Conservation (phyloP, 2,888 invertebrate genomes). For the Campoletis raptor region DNA sequence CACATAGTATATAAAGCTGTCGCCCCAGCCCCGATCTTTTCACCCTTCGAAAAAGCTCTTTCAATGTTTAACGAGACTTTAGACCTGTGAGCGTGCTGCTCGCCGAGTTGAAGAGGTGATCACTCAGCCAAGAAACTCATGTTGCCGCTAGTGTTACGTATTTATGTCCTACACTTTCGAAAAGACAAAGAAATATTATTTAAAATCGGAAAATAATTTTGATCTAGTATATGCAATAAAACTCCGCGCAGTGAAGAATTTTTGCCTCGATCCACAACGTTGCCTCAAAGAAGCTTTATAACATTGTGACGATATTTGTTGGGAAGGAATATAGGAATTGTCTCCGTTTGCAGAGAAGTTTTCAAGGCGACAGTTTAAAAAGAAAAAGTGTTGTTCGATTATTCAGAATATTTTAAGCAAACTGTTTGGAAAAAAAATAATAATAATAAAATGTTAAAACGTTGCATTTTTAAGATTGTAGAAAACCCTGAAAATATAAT, state of each 20-base stretch:
- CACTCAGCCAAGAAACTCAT: neutral
- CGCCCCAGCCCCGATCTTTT: slow-evolving; percentile 40
- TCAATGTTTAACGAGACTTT: slow-evolving; percentile 50
- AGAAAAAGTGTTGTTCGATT: neutral
- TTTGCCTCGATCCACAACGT: neutral
- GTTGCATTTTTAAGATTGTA: neutral
- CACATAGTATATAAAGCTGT: slow-evolving; percentile 14
- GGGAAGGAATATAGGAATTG: neutral
- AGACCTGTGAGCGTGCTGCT: slow-evolving; percentile 1
- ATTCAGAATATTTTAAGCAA: neutral
- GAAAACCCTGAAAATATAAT: neutral
- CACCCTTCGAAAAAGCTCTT: slow-evolving; percentile 41
- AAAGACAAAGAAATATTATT: slow-evolving; percentile 10
- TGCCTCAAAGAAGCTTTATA: neutral
- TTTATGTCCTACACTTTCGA: neutral
- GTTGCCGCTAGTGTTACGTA: neutral
- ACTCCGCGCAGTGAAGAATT: neutral
- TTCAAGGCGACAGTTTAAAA: neutral
- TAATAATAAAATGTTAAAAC: neutral
- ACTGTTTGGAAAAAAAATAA: neutral
- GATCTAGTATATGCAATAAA: neutral
- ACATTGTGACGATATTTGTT: neutral
- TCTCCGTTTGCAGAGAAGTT: neutral
- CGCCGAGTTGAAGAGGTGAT: neutral
- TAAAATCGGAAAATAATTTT: slow-evolving; percentile 7